Conservation (phyloP, 2,888 invertebrate species). For the Tetanocera ferruginea region DNA sequence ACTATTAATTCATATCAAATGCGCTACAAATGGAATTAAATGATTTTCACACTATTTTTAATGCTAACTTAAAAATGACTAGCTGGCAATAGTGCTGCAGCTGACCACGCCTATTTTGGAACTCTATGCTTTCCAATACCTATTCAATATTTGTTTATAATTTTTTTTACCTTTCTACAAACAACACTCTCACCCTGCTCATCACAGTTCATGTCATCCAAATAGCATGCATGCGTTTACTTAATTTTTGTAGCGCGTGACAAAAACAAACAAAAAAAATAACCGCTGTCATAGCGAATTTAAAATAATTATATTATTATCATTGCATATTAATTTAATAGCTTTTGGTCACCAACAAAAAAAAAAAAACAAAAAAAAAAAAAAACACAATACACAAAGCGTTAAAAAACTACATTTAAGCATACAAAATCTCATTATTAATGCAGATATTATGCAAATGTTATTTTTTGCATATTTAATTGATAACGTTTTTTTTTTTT, state of each 20-base stretch:
- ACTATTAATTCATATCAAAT: too few relatives aligned
- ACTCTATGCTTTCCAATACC: too few relatives aligned
- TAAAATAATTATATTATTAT: slow-evolving; percentile 46
- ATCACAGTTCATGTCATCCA: too few relatives aligned
- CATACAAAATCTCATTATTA: slow-evolving; percentile 39
- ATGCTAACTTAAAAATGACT: not conserved
- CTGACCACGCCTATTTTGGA: not conserved
- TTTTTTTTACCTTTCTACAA: not conserved
- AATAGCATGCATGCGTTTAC: too few relatives aligned
- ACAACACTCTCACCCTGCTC: too few relatives aligned
- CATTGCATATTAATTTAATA: slow-evolving; percentile 43
- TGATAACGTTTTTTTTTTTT: slow-evolving; percentile 42
- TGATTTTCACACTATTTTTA: too few relatives aligned
- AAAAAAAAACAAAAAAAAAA: not conserved
- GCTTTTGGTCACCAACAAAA: slow-evolving; percentile 20
- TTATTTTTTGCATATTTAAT: slow-evolving; percentile 33
- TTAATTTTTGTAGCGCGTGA: too few relatives aligned
- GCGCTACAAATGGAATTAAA: too few relatives aligned
- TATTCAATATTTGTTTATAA: not conserved
- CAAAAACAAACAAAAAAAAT: not conserved
- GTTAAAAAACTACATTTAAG: not conserved
- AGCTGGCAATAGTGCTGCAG: not conserved
- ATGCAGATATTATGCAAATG: slow-evolving; percentile 46
- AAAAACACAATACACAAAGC: not conserved
- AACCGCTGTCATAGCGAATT: slow-evolving; percentile 40